Evolutionary conservation across 2,113 vertebrate genomes (phyloP), one percentile per base, ranked within the genome.

Genomic region (Pimephales promelas): DNA sequence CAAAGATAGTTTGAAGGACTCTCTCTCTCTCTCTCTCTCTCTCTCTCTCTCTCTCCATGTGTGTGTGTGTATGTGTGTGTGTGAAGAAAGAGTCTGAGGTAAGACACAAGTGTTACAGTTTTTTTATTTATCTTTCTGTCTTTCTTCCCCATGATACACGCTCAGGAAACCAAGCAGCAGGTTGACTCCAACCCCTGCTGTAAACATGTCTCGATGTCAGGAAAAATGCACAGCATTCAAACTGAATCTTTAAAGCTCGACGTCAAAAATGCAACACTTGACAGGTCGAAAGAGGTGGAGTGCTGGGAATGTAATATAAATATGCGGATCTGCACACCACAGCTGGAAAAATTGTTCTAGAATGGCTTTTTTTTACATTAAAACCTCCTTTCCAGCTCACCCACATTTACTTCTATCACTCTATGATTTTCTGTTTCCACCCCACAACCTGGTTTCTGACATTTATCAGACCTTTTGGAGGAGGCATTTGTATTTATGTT

Each of bases 91-190:
- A 18, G 14, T 22, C 20, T 47, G 34, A 43, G 74, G 71, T 36
- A 40, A 49, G 45, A 73, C 64, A 45, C 9, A 22, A 64, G 20
- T 81, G 45, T 22, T 43, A 64, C 5, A 3, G 8, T 45, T 73
- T 85, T 64, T 68, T 59, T 80, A 9, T 40, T 40, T 40, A 40
- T 9, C 8, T 40, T 40, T 40, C 36, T 9, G 28, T 64, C 59
- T 74, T 28, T 31, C 70, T 45, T 3, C 36, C 43, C 18, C n/a
- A 71, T 79, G 54, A 72, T 59, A 52, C 28, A 18, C 57, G 22
- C 40, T 81, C 70, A 85, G 36, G n/a, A 81, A 81, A 64, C 52
- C 77, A 80, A 34, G 40, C 34, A 57, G 71, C 70, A 52, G 43
- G 57, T 81, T 52, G 52, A 85, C 68, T 66, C 59, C 45, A 57